Base-by-base conservation (phyloP, 2,113 vertebrate genomes). In the Conger conger region DNA sequence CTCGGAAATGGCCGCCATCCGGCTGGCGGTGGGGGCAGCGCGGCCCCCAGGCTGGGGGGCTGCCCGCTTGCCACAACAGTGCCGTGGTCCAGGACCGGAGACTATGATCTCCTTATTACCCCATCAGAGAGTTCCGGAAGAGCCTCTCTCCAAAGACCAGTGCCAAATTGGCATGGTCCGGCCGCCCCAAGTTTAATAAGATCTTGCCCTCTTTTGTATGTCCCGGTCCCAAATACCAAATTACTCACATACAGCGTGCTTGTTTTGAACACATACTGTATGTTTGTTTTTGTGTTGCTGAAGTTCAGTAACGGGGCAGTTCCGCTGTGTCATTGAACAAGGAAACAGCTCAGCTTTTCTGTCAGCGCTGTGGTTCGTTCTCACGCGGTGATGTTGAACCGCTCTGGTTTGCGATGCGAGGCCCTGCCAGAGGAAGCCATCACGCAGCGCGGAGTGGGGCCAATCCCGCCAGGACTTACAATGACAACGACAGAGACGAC, bases 361-460 rank as follows among this genome's bases (percentile, higher is more conserved):
- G n/a, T 33, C 2, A 1, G 68, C 68, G n/a, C 11, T 33, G 7
- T 6, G 68, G 8, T 73, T 63, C 3, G 5, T 11, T 73, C 68
- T 33, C 84, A 23, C 86, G 76, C 86, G 76, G 73, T 60, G 86
- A 86, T 84, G 54, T 86, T 82, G 85, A 90, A 80, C 85, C 57
- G 30, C 30, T 30, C 68, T 87, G 89, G n/a, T 83, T 85, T 85
- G 68, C 83, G 54, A 86, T 86, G 83, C 76, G 53, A 90, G 89
- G 89, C 84, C 88, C 53, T 79, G 83, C 87, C 84, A 88, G 86
- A 86, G 86, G 78, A 89, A 90, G 81, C 85, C 86, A 68, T 87
- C 87, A 80, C 53, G 40, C 76, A 17, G 30, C 68, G 36, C 81
- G 76, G 88, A 60, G 0, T 38, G 50, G 80, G 83, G 90, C 88